phyloP scores from a whole-genome alignment of 2,888 invertebrate species.

The Caenorhabditis sp. region DNA sequence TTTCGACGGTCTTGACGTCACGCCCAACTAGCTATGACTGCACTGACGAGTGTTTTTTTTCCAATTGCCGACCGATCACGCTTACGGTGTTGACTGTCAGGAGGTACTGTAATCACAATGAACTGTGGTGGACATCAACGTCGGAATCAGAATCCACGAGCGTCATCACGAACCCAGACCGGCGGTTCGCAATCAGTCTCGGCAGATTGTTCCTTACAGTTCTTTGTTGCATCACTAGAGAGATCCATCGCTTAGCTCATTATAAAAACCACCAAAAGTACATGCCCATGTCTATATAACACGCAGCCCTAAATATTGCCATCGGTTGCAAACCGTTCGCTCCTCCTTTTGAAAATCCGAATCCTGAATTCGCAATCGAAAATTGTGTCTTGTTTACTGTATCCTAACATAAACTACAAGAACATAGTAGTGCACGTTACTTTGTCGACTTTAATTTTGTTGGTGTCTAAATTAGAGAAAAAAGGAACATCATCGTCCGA shows the following conservation, averaged over 20 bases:
- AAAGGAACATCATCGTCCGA: constrained; percentile 40
- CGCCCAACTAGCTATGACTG: constrained; percentile 33
- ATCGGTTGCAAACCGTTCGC: constrained; percentile 33
- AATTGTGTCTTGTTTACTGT: background rate
- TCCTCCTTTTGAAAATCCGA: background rate
- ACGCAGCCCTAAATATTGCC: constrained; percentile 14
- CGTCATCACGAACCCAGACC: constrained; percentile 36
- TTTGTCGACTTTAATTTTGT: constrained; percentile 29
- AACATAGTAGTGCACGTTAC: constrained; percentile 40
- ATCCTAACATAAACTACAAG: constrained; percentile 22
- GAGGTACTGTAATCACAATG: constrained; percentile 22
- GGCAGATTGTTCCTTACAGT: constrained; percentile 14
- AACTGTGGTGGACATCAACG: constrained; percentile 16
- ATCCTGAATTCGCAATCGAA: constrained; percentile 24
- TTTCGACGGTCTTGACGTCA: constrained; percentile 47
- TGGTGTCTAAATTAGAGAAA: background rate
- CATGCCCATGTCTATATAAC: constrained; percentile 47
- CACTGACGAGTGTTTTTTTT: constrained; percentile 32
- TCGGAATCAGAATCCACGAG: constrained; percentile 32
- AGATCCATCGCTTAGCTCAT: constrained; percentile 50
- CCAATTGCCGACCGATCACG: constrained; percentile 17
- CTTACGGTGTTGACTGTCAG: constrained; percentile 32
- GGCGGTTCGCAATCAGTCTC: constrained; percentile 55
- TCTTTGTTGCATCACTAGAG: constrained; percentile 48
- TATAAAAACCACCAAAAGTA: constrained; percentile 61